Evolutionary conservation across 1,140 invertebrate species (phyloP).

Genomic region (Rhynchophorus ferrugineus): DNA sequence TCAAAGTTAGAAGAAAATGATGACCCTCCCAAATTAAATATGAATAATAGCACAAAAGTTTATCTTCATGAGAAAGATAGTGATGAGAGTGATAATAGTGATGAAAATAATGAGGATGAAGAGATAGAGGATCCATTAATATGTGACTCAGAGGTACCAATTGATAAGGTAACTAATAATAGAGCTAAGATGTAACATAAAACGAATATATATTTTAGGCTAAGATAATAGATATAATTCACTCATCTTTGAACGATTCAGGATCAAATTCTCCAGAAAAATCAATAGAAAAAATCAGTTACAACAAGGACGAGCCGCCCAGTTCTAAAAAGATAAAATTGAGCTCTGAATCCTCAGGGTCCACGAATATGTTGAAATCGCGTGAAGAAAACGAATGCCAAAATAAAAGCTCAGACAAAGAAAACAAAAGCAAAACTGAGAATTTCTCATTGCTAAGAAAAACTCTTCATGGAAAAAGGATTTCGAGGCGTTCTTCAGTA

Average conservation of each 20-base stretch:
- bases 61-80: too few relatives aligned
- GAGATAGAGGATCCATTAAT: too few relatives aligned
- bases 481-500: constrained; percentile 2
- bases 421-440: constrained; percentile 6
- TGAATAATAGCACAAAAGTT: too few relatives aligned
- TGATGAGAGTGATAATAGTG: too few relatives aligned
- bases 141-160: constrained; percentile 12
- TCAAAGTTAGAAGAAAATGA: too few relatives aligned
- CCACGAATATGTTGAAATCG: too few relatives aligned
- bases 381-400: constrained; percentile 10
- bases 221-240: constrained; percentile 28
- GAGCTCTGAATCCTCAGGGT: constrained; percentile 1
- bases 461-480: constrained; percentile 5
- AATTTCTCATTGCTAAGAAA: constrained; percentile 4
- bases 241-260: constrained; percentile 21
- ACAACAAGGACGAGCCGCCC: not conserved
- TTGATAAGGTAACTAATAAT: constrained; percentile 13
- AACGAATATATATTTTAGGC: constrained; percentile 11
- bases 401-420: constrained; percentile 16
- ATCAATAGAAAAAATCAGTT: not conserved
- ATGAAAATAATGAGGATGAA: too few relatives aligned
- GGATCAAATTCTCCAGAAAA: not conserved
- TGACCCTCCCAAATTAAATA: too few relatives aligned
- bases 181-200: too few relatives aligned
- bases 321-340: constrained; percentile 10